Conservation (phyloP, 2,797 vertebrate species). For the Borostomias antarcticus region DNA sequence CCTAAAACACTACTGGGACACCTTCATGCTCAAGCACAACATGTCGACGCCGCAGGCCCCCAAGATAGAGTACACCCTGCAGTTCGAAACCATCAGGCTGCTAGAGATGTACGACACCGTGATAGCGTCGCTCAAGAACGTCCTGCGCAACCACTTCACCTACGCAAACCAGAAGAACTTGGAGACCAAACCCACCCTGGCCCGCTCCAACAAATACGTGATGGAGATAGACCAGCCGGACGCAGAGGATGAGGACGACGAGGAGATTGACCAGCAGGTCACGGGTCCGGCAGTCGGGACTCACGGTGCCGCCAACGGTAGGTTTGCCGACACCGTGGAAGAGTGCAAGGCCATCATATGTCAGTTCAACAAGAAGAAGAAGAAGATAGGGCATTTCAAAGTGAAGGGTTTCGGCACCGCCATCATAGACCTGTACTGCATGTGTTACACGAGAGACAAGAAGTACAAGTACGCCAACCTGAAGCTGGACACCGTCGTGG, state of each 20-base stretch:
- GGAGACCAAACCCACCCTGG: no score
- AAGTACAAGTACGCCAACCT: background rate
- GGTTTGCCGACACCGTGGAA: no score
- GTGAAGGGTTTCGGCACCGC: background rate
- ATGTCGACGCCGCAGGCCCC: background rate
- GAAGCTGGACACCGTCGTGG: background rate
- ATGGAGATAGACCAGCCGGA: no score
- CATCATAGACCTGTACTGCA: constrained; percentile 3
- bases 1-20: background rate
- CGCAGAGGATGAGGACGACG: no score
- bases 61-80: background rate
- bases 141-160: background rate
- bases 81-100: constrained; percentile 3
- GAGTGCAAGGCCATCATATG: no score
- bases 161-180: background rate
- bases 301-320: no score
- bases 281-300: no score
- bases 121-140: background rate
- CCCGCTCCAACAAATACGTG: no score
- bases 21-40: background rate
- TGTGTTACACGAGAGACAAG: background rate
- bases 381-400: no score
- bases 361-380: no score
- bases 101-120: background rate
- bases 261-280: no score